Base-by-base conservation (phyloP, 2,888 invertebrate species). In the Tenthredo distinguenda region DNA sequence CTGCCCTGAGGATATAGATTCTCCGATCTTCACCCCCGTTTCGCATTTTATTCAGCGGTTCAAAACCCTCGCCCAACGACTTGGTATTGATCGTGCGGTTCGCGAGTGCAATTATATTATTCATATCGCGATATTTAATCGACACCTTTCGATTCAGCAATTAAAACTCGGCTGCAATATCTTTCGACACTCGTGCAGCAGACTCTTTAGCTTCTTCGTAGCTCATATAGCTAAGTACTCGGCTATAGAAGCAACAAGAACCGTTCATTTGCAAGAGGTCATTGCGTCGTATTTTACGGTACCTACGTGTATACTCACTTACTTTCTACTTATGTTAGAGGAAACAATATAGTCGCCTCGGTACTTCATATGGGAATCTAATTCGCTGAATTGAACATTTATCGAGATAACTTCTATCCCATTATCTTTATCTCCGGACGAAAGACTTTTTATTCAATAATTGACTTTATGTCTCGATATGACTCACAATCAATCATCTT, bases 21-120 rank as follows among this genome's bases (percentile, higher is more conserved):
- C 55, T 12, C 85, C 6, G 6, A 6, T 6, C 18, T 18, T n/a
- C 1, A 74, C 84, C 74, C 83, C 68, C 58, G 65, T 85, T 43
- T 62, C 43, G n/a, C 1, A 9, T 21, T 62, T 62, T 62, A 62
- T 62, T 26, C 26, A 10, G 12, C 4, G 26, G 10, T 26, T 62
- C 26, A 5, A 62, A 26, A 62, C 62, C 62, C 62, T 62, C 62
- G 62, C 62, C 26, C 62, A 55, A 55, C 62, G 26, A 26, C 26
- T 62, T 62, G 62, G 62, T 62, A 62, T 62, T 62, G 62, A 62
- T 62, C 62, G 62, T 26, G 62, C 26, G 62, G 26, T 62, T 62
- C 21, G 10, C 62, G 21, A 26, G 62, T 62, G 62, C 62, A 62
- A 62, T 62, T 2, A 62, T 62, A 7, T 55, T n/a, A n/a, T 55